Evolutionary conservation across 2,888 invertebrate genomes (phyloP), one percentile per base, ranked within the genome.

Genomic region (Alloscopus bannaensis): DNA sequence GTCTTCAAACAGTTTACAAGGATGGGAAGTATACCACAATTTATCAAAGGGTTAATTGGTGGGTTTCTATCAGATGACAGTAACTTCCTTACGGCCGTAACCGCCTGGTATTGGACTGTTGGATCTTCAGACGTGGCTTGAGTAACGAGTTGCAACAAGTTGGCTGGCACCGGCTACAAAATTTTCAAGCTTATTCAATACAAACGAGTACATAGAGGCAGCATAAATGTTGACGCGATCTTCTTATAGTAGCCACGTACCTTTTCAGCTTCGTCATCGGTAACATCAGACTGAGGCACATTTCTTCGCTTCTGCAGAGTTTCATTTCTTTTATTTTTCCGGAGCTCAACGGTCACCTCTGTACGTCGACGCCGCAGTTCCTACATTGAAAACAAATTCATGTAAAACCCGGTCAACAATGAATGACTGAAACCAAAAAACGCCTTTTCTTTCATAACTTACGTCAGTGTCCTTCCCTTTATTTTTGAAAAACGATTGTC

Each of bases 391-490:
- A n/a, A n/a, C n/a, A n/a, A n/a, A n/a, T n/a, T n/a, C n/a, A n/a
- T n/a, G n/a, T n/a, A n/a, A n/a, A 90, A 52, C 36, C 36, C 8
- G 13, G 36, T 36, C 8, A 13, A 81, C 76, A 69, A 47, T 31
- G 26, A 78, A 79, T 29, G 42, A 72, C 40, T 69, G 28, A 50
- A n/a, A 60, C 16, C 31, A 64, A 26, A 29, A 28, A 13, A n/a
- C 6, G 22, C 8, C 20, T 45, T 55, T 22, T 16, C 36, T 18
- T 3, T 40, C 42, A 36, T 40, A 40, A 93, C 95, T 94, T 91
- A 97, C 98, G 91, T 98, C 98, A 90, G 96, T 96, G 92, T 99
- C 98, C 92, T 98, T 99, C 88, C 98, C 98, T 92, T 96, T 96
- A 92, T 99, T 98, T 93, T 99, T 99, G 91, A 97, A 97, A 89